Evolutionary conservation across 2,113 vertebrate species (phyloP), one percentile per base, ranked within the genome.

Genomic region (Cheirogaleus medius): DNA sequence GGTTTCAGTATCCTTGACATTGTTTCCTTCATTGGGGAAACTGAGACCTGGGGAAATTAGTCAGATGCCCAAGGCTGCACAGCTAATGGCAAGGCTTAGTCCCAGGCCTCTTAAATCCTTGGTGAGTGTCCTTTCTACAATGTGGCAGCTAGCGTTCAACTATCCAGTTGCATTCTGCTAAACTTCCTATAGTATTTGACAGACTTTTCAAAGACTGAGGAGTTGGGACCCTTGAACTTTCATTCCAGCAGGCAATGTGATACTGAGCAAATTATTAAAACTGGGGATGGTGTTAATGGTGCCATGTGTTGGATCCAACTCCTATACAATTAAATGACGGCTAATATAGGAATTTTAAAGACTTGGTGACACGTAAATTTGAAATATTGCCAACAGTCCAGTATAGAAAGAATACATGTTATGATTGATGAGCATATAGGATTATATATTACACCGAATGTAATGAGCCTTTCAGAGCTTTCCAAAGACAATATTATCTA

Each of bases 401-500:
- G 63, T 71, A 87, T 42, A 81, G 71, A 90, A 92, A 90, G 52
- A 85, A 86, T 52, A 81, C 20, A 44, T 78, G 73, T 29, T 68
- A 9, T 90, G 92, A 97, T 77, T 90, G 71, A 94, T 95, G 84
- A 86, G 8, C 27, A 52, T 64, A 34, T 14, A 82, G 91, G 80
- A 77, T 32, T 92, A 74, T 82, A 37, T 76, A 89, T 90, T 83
- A 76, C 6, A 80, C 49, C n/a, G 69, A 3, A 6, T 86, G 34
- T 81, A 76, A 90, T 78, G 27, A 90, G 63, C 64, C 64, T 88
- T 56, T 8, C 47, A 90, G 88, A 92, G 58, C 44, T 95, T 97
- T 97, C 73, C 95, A 93, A 85, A 94, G 93, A 56, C 77, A 77
- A 20, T 88, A 39, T 94, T 97, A 97, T 93, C 66, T 78, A 42